Evolutionary conservation across 2,113 vertebrate genomes (phyloP).

Genomic region (Arenaria interpres): DNA sequence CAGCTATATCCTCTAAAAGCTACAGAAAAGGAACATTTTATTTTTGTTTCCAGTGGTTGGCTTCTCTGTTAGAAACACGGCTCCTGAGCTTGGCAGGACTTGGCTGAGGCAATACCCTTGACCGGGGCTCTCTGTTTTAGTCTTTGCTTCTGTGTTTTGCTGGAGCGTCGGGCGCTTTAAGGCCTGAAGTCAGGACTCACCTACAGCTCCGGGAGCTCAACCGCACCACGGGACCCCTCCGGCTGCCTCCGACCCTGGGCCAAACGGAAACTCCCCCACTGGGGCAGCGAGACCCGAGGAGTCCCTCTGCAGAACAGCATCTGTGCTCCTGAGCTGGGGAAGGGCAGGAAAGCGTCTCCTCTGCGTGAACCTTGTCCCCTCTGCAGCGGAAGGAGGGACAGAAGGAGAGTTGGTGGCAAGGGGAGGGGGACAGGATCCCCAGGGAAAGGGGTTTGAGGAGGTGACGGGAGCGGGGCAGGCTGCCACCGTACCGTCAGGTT

Average conservation of each 20-base stretch:
- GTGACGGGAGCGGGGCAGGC: neutral
- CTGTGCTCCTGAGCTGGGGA: neutral
- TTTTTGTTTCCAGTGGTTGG: conserved; percentile 66
- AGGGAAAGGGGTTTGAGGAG: neutral
- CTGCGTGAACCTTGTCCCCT: neutral
- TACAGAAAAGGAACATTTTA: conserved; percentile 33
- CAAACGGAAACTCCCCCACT: neutral
- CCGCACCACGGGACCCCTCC: neutral
- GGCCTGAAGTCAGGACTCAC: conserved; percentile 10
- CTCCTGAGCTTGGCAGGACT: conserved; percentile 74
- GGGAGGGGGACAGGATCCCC: neutral
- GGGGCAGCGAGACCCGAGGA: neutral
- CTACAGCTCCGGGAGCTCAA: neutral
- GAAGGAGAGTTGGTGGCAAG: neutral
- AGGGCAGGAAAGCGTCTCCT: neutral
- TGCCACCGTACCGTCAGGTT: fast-evolving
- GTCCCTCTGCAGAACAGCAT: neutral
- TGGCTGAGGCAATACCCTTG: neutral
- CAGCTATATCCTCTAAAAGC: conserved; percentile 42
- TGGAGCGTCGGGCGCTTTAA: neutral
- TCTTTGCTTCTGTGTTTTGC: neutral
- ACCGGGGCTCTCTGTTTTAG: neutral
- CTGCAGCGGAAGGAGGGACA: neutral
- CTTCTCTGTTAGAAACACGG: conserved; percentile 78
- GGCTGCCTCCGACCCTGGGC: conserved; percentile 23